Evolutionary conservation across 1,140 invertebrate genomes (phyloP).

Genomic region (Papilio helenus): DNA sequence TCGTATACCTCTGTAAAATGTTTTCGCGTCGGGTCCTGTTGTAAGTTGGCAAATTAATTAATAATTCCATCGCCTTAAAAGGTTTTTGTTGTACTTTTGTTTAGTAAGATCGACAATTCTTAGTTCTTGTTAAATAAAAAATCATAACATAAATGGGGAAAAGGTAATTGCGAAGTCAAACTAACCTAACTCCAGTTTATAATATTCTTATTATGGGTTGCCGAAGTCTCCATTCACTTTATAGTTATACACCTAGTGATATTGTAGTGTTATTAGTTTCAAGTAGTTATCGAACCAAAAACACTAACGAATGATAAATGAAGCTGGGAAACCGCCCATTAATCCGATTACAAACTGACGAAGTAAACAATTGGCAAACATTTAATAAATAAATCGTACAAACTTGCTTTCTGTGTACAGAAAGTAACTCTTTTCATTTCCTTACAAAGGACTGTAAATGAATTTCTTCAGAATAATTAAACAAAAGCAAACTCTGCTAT

Average conservation of each 20-base stretch:
- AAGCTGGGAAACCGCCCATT: too few relatives aligned
- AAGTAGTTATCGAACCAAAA: too few relatives aligned
- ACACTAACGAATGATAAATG: too few relatives aligned
- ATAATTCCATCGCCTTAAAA: slow-evolving; percentile 14
- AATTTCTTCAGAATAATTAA: neutral
- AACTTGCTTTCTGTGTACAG: neutral
- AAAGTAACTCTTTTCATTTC: neutral
- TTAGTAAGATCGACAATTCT: neutral
- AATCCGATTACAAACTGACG: too few relatives aligned
- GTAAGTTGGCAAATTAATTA: neutral
- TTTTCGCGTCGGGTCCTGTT: neutral
- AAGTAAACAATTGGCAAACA: too few relatives aligned
- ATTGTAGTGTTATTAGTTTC: too few relatives aligned
- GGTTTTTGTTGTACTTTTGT: neutral
- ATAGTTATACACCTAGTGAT: too few relatives aligned
- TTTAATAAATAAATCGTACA: neutral
- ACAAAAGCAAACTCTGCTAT: neutral
- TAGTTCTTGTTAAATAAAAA: neutral
- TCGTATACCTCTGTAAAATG: neutral
- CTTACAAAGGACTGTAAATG: neutral
- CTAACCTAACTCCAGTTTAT: too few relatives aligned
- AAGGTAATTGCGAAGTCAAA: too few relatives aligned
- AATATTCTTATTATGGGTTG: too few relatives aligned
- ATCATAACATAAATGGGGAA: neutral
- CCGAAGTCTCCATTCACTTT: too few relatives aligned